phyloP scores from a whole-genome alignment of 2,797 vertebrate species.

The Zonotrichia albicollis region DNA sequence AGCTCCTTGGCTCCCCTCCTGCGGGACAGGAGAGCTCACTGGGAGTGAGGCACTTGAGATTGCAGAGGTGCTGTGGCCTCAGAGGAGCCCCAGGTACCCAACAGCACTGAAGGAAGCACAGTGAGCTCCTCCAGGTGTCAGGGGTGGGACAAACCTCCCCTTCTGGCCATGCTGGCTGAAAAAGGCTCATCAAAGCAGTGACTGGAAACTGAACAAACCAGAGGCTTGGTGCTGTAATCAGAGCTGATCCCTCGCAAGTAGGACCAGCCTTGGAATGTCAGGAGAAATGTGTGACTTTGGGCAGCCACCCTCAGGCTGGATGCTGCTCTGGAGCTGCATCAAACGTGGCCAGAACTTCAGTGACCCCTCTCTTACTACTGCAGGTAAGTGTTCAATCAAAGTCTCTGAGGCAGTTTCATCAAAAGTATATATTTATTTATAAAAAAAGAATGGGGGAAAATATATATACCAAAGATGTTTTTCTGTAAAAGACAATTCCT shows the following conservation, averaged over 20 bases:
- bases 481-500: neutral
- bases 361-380: neutral
- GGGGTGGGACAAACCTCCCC: neutral
- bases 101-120: neutral
- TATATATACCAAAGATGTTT: neutral
- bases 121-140: neutral
- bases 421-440: conserved; percentile 34
- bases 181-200: neutral
- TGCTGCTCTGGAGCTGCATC: neutral
- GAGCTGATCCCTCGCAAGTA: neutral
- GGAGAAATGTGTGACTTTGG: fast-evolving
- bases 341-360: neutral
- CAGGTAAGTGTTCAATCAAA: neutral
- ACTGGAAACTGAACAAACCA: neutral
- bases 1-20: neutral
- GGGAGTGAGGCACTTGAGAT: fast-evolving
- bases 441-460: neutral
- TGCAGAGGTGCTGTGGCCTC: fast-evolving
- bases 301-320: neutral
- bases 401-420: neutral
- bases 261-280: neutral
- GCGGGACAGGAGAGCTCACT: neutral
- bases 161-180: neutral
- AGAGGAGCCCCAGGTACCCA: neutral
- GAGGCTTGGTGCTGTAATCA: neutral